Conservation (phyloP, 2,797 vertebrate species). For the Phoebastria nigripes region DNA sequence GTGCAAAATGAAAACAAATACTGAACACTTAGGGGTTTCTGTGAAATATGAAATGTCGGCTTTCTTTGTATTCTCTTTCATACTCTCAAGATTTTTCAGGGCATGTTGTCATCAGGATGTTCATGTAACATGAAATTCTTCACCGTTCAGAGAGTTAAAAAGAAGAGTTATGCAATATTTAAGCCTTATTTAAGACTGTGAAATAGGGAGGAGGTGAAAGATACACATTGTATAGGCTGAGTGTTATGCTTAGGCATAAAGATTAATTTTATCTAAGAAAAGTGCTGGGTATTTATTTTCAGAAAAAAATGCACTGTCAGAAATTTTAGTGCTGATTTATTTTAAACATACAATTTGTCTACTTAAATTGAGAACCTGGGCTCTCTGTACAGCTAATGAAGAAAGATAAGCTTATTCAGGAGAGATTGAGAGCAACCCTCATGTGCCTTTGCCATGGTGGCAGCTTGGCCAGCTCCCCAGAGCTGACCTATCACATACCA, state of each 20-base stretch:
- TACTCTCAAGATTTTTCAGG: neutral
- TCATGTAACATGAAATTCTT: neutral
- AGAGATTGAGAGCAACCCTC: neutral
- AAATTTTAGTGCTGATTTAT: neutral
- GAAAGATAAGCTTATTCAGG: neutral
- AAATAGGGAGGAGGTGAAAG: conserved; percentile 27
- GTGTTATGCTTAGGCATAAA: conserved; percentile 7
- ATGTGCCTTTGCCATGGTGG: neutral
- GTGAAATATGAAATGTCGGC: neutral
- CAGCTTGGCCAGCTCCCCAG: neutral
- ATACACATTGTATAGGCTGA: conserved; percentile 21
- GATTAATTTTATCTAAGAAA: neutral
- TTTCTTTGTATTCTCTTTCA: neutral
- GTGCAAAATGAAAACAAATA: conserved; percentile 7
- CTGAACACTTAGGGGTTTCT: neutral
- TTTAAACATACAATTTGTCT: neutral
- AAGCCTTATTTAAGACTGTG: conserved; percentile 39
- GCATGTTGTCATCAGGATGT: neutral
- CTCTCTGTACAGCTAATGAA: neutral
- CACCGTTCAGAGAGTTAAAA: neutral
- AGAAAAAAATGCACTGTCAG: neutral
- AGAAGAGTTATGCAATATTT: conserved; percentile 25
- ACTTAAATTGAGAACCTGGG: neutral
- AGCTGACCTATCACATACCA: neutral
- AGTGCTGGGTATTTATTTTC: neutral